Evolutionary conservation across 2,797 vertebrate genomes (phyloP), one percentile per base, ranked within the genome.

Genomic region (Uromys caudimaculatus): DNA sequence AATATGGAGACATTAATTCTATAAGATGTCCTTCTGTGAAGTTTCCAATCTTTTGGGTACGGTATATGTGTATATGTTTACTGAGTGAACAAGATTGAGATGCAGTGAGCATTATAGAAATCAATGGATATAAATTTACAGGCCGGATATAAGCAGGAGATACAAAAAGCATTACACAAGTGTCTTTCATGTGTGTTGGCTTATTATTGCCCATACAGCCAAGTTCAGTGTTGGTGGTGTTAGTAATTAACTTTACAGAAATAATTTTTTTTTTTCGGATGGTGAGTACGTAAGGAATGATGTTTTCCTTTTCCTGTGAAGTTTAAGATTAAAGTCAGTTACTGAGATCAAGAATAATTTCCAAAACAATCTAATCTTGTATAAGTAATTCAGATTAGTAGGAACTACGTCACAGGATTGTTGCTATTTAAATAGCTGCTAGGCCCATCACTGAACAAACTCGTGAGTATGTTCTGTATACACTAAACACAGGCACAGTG

Each of bases 221-320:
- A 56, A 67, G 73, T 10, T 89, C 52, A 83, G 52, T 35, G 75
- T 41, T 81, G 14, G 21, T 47, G 60, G 52, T n/a, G 44, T 35
- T 3, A 73, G 0, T 58, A 54, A 95, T 90, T 13, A 67, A 47
- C 5, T 64, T 82, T 50, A 38, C 71, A 81, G 89, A 76, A 90
- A 82, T 23, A 77, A 29, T 75, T 88, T 77, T 86, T 47, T 92
- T 92, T 2, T 54, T 29, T 23, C 90, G 1, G 27, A 88, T 91
- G 89, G 75, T 41, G 29, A 84, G 94, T 91, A 67, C 58, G n/a
- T 77, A 93, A 95, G 8, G 21, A 62, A n/a, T 50, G 78, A 89
- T 73, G 4, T 44, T 60, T 96, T 95, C 24, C 4, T 79, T 85
- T 90, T 69, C 69, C 38, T 60, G 21, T 89, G 64, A 93, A 64